These are phyloP conservation scores for Arrhopalites spinosus DNA, from an alignment of 2,888 invertebrate species.

Conservation along the genomic window DNA sequence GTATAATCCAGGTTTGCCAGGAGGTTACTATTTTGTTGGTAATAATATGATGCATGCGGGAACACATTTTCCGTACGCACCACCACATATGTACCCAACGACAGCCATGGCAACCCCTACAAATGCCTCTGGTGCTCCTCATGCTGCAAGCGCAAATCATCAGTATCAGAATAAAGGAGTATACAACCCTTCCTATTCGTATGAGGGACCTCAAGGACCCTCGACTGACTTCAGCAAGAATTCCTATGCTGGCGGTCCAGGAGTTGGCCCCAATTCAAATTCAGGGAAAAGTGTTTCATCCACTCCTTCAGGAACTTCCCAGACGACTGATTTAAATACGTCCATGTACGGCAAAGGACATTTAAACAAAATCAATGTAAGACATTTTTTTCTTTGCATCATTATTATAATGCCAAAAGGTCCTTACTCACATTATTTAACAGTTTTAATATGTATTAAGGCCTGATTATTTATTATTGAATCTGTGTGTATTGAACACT, in stretches of 20 bases:
- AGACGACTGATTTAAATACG: constrained; percentile 71
- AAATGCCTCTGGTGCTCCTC: constrained; percentile 53
- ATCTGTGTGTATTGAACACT: no score
- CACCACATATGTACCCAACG: constrained; percentile 53
- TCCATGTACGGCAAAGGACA: constrained; percentile 88
- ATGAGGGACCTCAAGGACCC: constrained; percentile 50
- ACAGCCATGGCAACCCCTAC: constrained; percentile 51
- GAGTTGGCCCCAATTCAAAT: constrained; percentile 52
- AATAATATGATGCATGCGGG: constrained; percentile 53
- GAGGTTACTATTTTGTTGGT: constrained; percentile 53
- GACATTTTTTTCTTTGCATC: no score
- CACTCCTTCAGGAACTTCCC: constrained; percentile 61
- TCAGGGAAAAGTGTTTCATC: constrained; percentile 52
- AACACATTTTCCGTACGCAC: constrained; percentile 27
- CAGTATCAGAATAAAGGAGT: constrained; percentile 55
- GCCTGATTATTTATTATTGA: no score
- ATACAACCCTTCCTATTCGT: constrained; percentile 49
- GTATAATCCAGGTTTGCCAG: constrained; percentile 52
- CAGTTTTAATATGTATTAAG: no score
- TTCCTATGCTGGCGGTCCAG: constrained; percentile 51
- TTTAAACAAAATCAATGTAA: constrained; percentile 87
- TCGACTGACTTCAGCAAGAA: constrained; percentile 51
- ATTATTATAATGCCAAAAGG: no score
- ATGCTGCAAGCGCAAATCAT: constrained; percentile 51
- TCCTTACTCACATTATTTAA: no score